Evolutionary conservation across 2,797 vertebrate genomes (phyloP), one percentile per base, ranked within the genome.

Genomic region (Erpetoichthys calabaricus): DNA sequence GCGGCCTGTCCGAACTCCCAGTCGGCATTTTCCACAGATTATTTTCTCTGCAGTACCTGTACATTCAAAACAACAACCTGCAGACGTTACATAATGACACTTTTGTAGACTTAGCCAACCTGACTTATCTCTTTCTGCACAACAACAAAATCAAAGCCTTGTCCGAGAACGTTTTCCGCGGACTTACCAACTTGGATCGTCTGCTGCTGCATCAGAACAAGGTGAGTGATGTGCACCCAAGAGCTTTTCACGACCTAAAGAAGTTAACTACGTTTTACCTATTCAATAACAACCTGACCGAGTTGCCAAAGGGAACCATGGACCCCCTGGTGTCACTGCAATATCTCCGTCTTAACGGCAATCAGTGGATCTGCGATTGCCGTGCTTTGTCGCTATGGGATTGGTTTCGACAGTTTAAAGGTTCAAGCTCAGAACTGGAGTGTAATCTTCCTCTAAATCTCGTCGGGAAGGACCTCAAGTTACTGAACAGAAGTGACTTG

Each of bases 311-410:
- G 0, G 93, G 97, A 69, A 90, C 88, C 25, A 91, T 99, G 89
- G 82, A 84, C 5, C 86, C 90, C 0, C 73, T 99, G 65, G 79
- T 77, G 47, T 85, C 91, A 9, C 88, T 99, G 43, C 94, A 98
- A 71, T 99, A 99, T 68, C 79, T 99, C 46, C 85, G 96, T 58
- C 83, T 99, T 55, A 99, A 99, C 0, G 92, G 91, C 47, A 99
- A 99, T 82, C 93, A 93, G 63, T 99, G 96, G 96, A 87, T 96
- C 64, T 99, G 96, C 3, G 96, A 99, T 71, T 99, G 96, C 72
- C 87, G 92, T 46, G 92, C 94, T 0, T 86, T 85, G 45, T 90
- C 91, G 0, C 83, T 99, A 67, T 98, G 95, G 95, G 89, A 89
- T 60, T 99, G 96, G 96, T 95, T 99, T 66, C 91, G 86, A 67